Evolutionary conservation across 2,113 vertebrate genomes (phyloP).

Genomic region (Eidolon helvum): DNA sequence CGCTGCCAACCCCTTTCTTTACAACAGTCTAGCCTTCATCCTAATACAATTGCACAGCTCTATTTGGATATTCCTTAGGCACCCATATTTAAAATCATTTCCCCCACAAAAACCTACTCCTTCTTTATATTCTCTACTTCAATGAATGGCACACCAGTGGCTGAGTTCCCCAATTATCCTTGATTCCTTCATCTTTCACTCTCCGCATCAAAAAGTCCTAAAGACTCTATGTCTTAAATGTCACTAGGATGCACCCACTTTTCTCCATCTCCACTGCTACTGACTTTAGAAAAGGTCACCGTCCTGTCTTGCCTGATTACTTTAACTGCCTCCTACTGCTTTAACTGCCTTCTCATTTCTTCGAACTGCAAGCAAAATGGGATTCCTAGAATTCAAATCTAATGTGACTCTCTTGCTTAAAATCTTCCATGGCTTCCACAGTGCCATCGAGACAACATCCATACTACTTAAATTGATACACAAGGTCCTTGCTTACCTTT

Average conservation of each 20-base stretch:
- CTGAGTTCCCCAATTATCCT: not conserved
- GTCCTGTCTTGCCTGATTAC: not conserved
- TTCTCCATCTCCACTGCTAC: not conserved
- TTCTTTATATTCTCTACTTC: not conserved
- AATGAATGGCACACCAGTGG: not conserved
- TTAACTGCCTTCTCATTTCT: not conserved
- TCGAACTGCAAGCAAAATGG: not conserved
- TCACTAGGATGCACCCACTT: not conserved
- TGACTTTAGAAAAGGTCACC: not conserved
- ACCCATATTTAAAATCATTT: not conserved
- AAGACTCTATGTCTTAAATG: not conserved
- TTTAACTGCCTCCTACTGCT: not conserved
- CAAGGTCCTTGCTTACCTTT: not conserved
- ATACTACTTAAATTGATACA: not conserved
- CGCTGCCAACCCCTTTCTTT: not conserved
- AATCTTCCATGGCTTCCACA: not conserved
- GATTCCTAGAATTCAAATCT: constrained; percentile 1
- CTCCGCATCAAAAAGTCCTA: not conserved
- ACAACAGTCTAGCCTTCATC: not conserved
- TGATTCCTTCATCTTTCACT: not conserved
- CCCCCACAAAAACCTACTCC: not conserved
- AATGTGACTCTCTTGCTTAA: not conserved
- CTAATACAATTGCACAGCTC: not conserved
- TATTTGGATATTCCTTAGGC: not conserved
- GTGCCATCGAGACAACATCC: not conserved